Conservation (phyloP, 2,113 vertebrate species). For the Semnopithecus entellus region DNA sequence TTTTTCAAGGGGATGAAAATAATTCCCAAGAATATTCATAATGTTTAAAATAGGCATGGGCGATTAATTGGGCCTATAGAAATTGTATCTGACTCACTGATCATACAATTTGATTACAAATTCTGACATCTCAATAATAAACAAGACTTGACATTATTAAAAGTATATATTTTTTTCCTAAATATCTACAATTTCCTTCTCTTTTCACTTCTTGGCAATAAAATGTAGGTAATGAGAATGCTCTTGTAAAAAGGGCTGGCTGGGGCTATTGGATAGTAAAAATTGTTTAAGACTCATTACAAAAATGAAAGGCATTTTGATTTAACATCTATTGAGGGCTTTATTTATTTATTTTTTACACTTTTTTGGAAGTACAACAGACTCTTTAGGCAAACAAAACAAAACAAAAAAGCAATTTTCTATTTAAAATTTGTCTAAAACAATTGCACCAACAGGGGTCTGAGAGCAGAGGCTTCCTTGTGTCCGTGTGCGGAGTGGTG, state of each 20-base stretch:
- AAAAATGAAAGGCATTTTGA: constrained; percentile 68
- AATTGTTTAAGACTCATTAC: constrained; percentile 60
- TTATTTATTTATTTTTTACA: not conserved
- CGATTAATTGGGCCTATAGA: not conserved
- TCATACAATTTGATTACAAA: constrained; percentile 41
- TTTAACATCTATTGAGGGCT: constrained; percentile 15
- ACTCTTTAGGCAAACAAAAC: constrained; percentile 41
- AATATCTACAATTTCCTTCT: constrained; percentile 46
- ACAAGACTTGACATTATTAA: constrained; percentile 58
- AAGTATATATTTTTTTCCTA: constrained; percentile 57
- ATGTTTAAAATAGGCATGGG: constrained; percentile 29
- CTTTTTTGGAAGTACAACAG: not conserved
- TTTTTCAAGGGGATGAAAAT: constrained; percentile 56
- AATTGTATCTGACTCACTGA: constrained; percentile 24
- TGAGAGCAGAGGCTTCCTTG: not conserved
- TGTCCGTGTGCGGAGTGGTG: rapidly evolving
- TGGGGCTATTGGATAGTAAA: constrained; percentile 65
- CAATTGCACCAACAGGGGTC: not conserved
- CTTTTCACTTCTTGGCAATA: constrained; percentile 53
- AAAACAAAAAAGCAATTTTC: not conserved
- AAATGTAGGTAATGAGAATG: constrained; percentile 68
- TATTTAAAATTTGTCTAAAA: not conserved
- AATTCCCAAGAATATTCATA: constrained; percentile 7
- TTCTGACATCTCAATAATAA: constrained; percentile 54
- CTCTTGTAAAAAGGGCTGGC: constrained; percentile 64